Evolutionary conservation across 1,140 invertebrate genomes (phyloP).

Genomic region (Dolichoris vasculosae): DNA sequence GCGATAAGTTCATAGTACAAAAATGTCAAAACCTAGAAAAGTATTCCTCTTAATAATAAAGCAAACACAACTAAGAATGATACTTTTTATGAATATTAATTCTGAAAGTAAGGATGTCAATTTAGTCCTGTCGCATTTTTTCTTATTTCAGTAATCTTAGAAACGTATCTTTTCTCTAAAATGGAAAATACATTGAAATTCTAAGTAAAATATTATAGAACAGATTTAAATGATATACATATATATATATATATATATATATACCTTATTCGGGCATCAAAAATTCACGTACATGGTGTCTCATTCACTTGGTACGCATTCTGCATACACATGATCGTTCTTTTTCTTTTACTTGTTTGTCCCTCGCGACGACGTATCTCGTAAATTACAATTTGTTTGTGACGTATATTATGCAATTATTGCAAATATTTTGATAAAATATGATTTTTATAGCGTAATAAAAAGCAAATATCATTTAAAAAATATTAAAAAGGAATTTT

Average conservation of each 20-base stretch:
- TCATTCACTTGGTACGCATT: neutral
- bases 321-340: neutral
- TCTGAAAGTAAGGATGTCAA: no score
- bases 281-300: neutral
- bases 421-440: neutral
- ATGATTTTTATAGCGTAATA: no score
- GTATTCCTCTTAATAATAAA: no score
- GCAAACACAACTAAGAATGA: no score
- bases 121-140: no score
- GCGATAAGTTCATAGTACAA: constrained; percentile 30
- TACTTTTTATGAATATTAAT: no score
- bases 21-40: constrained; percentile 12
- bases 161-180: no score
- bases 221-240: neutral
- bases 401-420: neutral
- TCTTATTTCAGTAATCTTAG: no score
- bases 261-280: neutral
- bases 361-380: neutral
- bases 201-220: neutral
- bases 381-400: neutral
- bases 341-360: neutral
- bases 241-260: no score
- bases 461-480: no score
- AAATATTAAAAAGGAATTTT: no score
- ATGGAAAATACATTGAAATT: neutral